Conservation (phyloP, 2,113 vertebrate genomes). For the Elanus axillaris region DNA sequence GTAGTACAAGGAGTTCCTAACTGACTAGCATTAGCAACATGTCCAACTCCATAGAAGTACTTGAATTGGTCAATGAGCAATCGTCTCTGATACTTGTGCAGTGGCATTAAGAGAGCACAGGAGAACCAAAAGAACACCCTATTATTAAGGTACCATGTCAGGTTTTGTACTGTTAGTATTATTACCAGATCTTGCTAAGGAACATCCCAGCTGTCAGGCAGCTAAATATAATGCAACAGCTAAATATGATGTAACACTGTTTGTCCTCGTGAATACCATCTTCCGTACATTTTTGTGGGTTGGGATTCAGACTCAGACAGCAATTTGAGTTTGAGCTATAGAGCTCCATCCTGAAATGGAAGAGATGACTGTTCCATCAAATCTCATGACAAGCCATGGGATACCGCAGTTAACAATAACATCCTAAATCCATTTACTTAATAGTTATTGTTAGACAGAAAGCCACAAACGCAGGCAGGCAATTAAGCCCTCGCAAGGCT, state of each 20-base stretch:
- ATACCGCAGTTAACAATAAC: neutral
- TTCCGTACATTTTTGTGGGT: neutral
- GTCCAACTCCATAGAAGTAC: neutral
- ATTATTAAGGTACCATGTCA: neutral
- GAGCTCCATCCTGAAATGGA: neutral
- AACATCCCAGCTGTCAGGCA: neutral
- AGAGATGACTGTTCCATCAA: neutral
- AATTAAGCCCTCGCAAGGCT: neutral
- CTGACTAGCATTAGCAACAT: neutral
- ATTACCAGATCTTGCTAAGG: neutral
- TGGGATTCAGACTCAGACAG: neutral
- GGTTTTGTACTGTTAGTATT: neutral
- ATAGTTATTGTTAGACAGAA: neutral
- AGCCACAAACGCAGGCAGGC: neutral
- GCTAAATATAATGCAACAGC: neutral
- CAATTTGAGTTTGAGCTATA: neutral
- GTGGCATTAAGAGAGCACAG: neutral
- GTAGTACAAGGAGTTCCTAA: neutral
- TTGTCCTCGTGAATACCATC: neutral
- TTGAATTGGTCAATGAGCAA: neutral
- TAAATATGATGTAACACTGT: neutral
- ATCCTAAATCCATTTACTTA: neutral
- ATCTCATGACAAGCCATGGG: neutral
- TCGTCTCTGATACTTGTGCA: neutral
- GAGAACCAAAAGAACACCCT: neutral